These are phyloP conservation scores for Bolborhynchus lineola DNA, from an alignment of 2,113 vertebrate genomes.

Conservation along the genomic window DNA sequence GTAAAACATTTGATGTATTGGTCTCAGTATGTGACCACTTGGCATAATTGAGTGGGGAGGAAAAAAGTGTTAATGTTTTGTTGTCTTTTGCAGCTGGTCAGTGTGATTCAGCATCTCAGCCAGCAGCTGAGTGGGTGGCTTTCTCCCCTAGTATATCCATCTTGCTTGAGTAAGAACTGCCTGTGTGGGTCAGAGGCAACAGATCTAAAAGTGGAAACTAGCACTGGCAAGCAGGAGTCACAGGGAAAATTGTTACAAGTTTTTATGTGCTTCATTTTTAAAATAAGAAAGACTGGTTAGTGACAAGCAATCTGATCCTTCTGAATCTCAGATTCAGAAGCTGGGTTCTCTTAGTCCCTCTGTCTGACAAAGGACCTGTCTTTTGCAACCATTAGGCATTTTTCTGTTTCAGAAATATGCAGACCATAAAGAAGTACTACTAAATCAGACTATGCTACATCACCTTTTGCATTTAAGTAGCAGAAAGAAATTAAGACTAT, in stretches of 20 bases:
- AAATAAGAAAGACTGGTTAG: not conserved
- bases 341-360: not conserved
- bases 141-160: not conserved
- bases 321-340: not conserved
- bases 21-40: not conserved
- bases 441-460: not conserved
- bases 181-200: not conserved
- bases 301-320: not conserved
- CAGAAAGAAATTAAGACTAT: not conserved
- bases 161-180: not conserved
- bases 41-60: not conserved
- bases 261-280: not conserved
- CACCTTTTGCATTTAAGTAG: not conserved
- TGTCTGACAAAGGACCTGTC: not conserved
- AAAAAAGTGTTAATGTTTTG: not conserved
- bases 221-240: not conserved
- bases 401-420: not conserved
- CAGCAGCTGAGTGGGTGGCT: not conserved
- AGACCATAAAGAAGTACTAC: not conserved
- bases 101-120: not conserved
- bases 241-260: not conserved
- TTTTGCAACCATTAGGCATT: not conserved
- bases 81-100: constrained; percentile 3
- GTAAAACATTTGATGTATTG: not conserved
- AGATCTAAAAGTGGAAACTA: not conserved